A percentile compares a stretch with the other conserved stretches of the same genome.
Evolutionary conservation across 2,797 vertebrate genomes (phyloP).

Genomic region (Acanthiza pusilla): DNA sequence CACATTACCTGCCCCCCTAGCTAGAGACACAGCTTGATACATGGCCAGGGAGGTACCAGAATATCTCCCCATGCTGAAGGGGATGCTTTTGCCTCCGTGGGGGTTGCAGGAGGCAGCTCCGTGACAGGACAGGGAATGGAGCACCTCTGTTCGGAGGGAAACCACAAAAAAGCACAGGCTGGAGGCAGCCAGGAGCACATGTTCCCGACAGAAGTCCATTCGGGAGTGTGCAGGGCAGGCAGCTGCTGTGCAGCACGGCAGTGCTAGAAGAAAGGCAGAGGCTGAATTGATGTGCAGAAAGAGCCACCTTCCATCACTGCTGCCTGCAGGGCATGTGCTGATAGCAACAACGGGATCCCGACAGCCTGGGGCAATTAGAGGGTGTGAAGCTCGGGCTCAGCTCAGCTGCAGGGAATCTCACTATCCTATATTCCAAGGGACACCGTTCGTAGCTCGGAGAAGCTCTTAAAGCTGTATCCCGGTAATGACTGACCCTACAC

Average conservation of each 20-base stretch:
- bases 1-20: not conserved
- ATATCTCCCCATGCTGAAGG: not conserved
- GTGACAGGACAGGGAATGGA: rapidly evolving
- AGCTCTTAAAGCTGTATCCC: not conserved
- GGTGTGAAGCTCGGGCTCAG: not conserved
- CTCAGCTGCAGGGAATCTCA: not conserved
- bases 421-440: not conserved
- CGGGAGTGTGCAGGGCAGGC: rapidly evolving
- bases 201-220: not conserved
- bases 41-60: rapidly evolving
- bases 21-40: not conserved
- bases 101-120: not conserved
- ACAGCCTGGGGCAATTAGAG: not conserved
- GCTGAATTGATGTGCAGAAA: not conserved
- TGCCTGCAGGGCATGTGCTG: not conserved
- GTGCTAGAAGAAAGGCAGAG: not conserved
- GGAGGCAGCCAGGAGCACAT: not conserved
- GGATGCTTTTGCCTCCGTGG: not conserved
- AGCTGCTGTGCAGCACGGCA: not conserved
- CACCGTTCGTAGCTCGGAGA: not conserved
- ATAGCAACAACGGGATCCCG: not conserved
- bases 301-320: not conserved
- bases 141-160: not conserved
- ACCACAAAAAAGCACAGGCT: not conserved
- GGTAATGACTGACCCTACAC: not conserved